Base-by-base conservation (phyloP, 2,113 vertebrate species). In the Chelonoidis abingdonii region DNA sequence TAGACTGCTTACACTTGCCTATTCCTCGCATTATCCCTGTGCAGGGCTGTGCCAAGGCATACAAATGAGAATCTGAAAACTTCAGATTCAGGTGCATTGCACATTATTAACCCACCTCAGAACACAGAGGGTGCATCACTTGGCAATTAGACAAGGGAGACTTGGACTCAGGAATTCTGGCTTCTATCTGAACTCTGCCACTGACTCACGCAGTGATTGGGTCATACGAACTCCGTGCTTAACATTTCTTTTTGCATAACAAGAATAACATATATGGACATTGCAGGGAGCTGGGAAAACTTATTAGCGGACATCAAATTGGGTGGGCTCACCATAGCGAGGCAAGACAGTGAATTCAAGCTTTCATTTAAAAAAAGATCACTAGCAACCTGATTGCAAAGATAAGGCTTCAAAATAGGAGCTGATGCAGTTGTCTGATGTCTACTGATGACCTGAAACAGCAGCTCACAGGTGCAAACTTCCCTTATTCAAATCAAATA, bases 371-470 rank as follows among this genome's bases (percentile, higher is more conserved):
- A 5, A 69, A 91, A 80, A 91, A 76, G 6, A 25, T 50, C 6
- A 31, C 41, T 0, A 0, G 72, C 65, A 29, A 47, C 47, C 44
- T 80, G 57, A 10, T 9, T 14, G 24, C 2, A 47, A 80, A 84
- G 52, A 24, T 22, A 27, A 31, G 38, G 38, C 31, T 7, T 72
- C 59, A 80, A 57, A 83, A 21, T n/a, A 14, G 72, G 16, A 1
- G 75, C 9, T 9, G 17, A 24, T 5, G 49, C 89, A 87, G 65
- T 29, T 69, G 2, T 38, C 89, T 27, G 9, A 24, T 76, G 72
- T 24, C 19, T 25, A 10, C 21, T 75, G 21, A 41, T 10, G 22
- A 72, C 35, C 21, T 76, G 72, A 44, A 76, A 76, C 38, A 76
- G 38, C 72, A 44, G 22, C 38, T 76, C 38, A 25, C 38, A 76